These are phyloP conservation scores for Chrysina gloriosa DNA, from an alignment of 2,888 invertebrate genomes.

Conservation along the genomic window DNA sequence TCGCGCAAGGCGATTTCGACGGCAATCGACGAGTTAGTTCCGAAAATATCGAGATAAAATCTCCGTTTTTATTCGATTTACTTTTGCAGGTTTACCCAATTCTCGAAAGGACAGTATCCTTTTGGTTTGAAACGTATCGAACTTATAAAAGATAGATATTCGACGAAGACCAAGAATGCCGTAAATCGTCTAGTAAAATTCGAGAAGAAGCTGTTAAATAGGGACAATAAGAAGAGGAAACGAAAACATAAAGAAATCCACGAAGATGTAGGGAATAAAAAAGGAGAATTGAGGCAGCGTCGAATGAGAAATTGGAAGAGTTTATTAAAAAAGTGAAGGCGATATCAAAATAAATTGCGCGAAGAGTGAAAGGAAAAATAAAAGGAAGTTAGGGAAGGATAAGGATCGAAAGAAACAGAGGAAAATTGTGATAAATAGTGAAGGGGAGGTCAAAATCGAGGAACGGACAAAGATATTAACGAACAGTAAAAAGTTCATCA, in stretches of 20 bases:
- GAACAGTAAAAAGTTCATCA: background rate
- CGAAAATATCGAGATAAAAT: conserved; percentile 40
- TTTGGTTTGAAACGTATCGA: conserved; percentile 71
- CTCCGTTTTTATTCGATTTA: background rate
- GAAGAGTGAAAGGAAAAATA: conserved; percentile 11
- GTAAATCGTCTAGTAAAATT: conserved; percentile 59
- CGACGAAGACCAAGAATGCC: conserved; percentile 56
- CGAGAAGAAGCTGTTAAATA: conserved; percentile 59
- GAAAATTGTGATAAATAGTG: conserved; percentile 18
- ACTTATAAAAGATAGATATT: conserved; percentile 54
- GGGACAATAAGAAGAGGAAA: conserved; percentile 58
- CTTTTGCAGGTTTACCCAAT: conserved; percentile 68
- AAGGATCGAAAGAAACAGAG: background rate
- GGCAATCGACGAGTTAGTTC: conserved; percentile 67
- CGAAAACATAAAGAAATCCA: conserved; percentile 50
- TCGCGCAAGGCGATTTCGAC: conserved; percentile 70
- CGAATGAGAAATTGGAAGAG: conserved; percentile 37
- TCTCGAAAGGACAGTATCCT: conserved; percentile 75
- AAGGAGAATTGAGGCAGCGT: conserved; percentile 39
- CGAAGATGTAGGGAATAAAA: conserved; percentile 49
- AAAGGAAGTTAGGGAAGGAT: background rate
- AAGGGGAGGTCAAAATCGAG: background rate
- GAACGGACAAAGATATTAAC: background rate
- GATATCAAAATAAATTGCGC: conserved; percentile 4
- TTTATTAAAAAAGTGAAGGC: conserved; percentile 45